phyloP scores from a whole-genome alignment of 2,113 vertebrate genomes.

The Rostratula benghalensis region DNA sequence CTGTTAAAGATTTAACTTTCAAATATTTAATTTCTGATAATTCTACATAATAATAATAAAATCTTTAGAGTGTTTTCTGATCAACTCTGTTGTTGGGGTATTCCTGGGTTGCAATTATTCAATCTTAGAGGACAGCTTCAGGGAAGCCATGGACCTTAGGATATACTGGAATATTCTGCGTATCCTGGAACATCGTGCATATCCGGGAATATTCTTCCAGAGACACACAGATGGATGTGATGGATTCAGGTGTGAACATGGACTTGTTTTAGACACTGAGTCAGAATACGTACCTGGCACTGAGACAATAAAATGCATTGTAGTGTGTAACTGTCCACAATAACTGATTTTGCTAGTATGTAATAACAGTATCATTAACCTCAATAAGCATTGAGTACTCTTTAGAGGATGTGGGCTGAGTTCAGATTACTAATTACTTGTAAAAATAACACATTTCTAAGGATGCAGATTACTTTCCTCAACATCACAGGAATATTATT shows the following conservation, averaged over 20 bases:
- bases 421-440: background rate
- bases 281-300: background rate
- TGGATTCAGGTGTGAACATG: fast-evolving
- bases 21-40: background rate
- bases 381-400: background rate
- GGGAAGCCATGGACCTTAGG: background rate
- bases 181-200: background rate
- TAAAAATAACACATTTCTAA: background rate
- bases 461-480: background rate
- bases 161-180: background rate
- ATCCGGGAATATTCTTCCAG: background rate
- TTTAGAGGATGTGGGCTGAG: background rate
- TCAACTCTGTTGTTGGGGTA: background rate
- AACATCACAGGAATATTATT: background rate
- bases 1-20: background rate
- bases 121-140: background rate
- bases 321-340: background rate
- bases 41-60: too few relatives aligned
- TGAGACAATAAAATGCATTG: background rate
- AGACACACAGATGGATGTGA: background rate
- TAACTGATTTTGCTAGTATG: background rate
- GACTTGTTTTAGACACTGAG: background rate
- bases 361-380: background rate
- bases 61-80: background rate
- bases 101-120: background rate